A percentile compares a stretch with the other conserved stretches of the same genome.
Evolutionary conservation across 2,113 vertebrate genomes (phyloP).

Genomic region (Hypanus sabinus): DNA sequence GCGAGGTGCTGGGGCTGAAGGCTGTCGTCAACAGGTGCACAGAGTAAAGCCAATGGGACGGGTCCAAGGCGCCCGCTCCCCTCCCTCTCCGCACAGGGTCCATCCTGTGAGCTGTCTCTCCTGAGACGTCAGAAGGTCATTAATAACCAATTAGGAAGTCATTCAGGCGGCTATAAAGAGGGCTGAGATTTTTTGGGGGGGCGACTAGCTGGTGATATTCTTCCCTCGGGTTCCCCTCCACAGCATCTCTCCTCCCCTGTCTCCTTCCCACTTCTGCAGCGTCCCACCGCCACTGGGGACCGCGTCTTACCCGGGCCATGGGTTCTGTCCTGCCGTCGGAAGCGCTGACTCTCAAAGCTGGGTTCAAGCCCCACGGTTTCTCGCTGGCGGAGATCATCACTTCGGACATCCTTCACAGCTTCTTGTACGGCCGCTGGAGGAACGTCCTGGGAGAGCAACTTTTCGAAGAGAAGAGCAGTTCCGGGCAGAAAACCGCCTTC

Average conservation of each 20-base stretch:
- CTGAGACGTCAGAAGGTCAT: slow-evolving; percentile 78
- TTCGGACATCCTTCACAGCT: slow-evolving; percentile 92
- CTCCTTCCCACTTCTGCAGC: neutral
- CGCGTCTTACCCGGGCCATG: slow-evolving; percentile 51
- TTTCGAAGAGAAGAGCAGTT: slow-evolving; percentile 69
- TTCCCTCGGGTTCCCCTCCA: too few relatives aligned
- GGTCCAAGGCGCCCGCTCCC: neutral
- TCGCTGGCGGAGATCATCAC: slow-evolving; percentile 89
- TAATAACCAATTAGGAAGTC: slow-evolving; percentile 97
- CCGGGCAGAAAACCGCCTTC: slow-evolving; percentile 81
- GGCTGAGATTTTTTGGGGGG: slow-evolving; percentile 42
- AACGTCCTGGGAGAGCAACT: slow-evolving; percentile 87
- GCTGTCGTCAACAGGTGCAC: neutral
- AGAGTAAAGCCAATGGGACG: neutral
- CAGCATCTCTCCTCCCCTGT: too few relatives aligned
- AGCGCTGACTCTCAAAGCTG: slow-evolving; percentile 77
- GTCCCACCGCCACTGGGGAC: neutral
- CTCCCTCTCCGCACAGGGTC: neutral
- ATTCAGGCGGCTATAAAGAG: slow-evolving; percentile 76
- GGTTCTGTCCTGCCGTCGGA: slow-evolving; percentile 87
- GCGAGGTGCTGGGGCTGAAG: neutral
- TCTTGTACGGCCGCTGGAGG: slow-evolving; percentile 91
- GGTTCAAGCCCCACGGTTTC: slow-evolving; percentile 72
- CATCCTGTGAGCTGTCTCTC: slow-evolving; percentile 56
- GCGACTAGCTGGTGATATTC: too few relatives aligned